These are phyloP conservation scores for Eulemur macaco DNA, from an alignment of 2,113 vertebrate genomes.

Conservation along the genomic window DNA sequence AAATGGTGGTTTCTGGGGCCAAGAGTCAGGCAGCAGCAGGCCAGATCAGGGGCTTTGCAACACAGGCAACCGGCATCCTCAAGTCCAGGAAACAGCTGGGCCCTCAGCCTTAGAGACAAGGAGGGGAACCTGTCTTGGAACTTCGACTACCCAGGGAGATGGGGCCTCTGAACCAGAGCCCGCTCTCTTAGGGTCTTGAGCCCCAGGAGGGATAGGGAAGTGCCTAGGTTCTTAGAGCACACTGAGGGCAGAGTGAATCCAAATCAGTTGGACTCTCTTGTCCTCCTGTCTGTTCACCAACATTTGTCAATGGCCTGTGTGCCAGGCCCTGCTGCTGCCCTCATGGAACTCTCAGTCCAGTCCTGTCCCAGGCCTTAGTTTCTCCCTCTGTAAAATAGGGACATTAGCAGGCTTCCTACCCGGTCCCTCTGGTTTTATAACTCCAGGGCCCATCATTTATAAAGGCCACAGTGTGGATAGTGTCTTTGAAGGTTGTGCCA, in stretches of 20 bases:
- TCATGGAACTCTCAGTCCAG: not conserved
- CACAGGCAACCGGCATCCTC: conserved; percentile 3
- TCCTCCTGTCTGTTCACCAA: not conserved
- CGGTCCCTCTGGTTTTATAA: not conserved
- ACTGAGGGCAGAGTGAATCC: not conserved
- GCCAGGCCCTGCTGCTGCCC: not conserved
- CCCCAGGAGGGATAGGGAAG: not conserved
- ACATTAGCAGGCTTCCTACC: not conserved
- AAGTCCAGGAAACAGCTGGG: not conserved
- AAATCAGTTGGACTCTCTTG: not conserved
- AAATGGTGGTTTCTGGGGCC: conserved; percentile 61
- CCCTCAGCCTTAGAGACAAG: not conserved
- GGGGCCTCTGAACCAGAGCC: not conserved
- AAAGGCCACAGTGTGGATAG: not conserved
- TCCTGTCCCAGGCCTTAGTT: not conserved
- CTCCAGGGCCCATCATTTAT: not conserved
- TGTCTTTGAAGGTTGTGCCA: not conserved
- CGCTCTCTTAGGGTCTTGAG: not conserved
- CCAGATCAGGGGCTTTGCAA: conserved; percentile 63
- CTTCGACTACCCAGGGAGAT: not conserved
- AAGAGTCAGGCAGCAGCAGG: conserved; percentile 53
- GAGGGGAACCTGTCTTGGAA: not conserved
- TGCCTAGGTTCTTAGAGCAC: not conserved
- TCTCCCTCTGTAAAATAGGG: not conserved
- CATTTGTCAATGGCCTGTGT: not conserved